Evolutionary conservation across 2,888 invertebrate species (phyloP).

Genomic region (Strigamia transsilvanica): DNA sequence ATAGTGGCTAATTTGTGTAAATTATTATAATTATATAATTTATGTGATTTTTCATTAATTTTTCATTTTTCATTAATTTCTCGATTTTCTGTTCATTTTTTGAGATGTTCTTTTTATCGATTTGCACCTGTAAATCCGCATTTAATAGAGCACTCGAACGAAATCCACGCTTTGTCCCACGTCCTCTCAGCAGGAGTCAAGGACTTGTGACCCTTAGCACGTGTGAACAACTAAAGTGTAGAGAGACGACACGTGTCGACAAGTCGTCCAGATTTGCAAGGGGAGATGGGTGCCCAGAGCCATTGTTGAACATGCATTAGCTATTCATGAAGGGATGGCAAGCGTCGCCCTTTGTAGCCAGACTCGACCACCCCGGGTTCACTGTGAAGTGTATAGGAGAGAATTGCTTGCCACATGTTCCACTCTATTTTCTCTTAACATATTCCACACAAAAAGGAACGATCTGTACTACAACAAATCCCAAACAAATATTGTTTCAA

Average conservation of each 20-base stretch:
- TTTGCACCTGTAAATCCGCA: background rate
- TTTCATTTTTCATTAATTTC: no score
- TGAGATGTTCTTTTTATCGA: no score
- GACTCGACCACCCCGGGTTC: slow-evolving; percentile 10
- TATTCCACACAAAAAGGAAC: background rate
- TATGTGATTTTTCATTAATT: no score
- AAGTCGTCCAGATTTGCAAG: background rate
- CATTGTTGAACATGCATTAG: slow-evolving; percentile 24
- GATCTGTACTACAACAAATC: no score
- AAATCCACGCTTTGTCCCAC: background rate
- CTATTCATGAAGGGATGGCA: slow-evolving; percentile 14
- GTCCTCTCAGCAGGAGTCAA: slow-evolving; percentile 42
- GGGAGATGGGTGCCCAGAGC: background rate
- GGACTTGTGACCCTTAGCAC: slow-evolving; percentile 26
- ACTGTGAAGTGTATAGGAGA: background rate
- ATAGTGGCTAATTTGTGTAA: no score
- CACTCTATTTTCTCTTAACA: background rate
- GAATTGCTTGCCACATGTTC: background rate
- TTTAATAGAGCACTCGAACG: background rate
- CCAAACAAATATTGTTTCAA: no score
- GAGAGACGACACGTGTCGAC: slow-evolving; percentile 26
- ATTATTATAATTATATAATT: no score
- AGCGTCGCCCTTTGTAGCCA: slow-evolving; percentile 5
- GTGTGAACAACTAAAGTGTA: slow-evolving; percentile 15
- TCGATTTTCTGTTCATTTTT: background rate